These are phyloP conservation scores for Corapipo altera DNA, from an alignment of 2,113 vertebrate genomes.

Conservation along the genomic window DNA sequence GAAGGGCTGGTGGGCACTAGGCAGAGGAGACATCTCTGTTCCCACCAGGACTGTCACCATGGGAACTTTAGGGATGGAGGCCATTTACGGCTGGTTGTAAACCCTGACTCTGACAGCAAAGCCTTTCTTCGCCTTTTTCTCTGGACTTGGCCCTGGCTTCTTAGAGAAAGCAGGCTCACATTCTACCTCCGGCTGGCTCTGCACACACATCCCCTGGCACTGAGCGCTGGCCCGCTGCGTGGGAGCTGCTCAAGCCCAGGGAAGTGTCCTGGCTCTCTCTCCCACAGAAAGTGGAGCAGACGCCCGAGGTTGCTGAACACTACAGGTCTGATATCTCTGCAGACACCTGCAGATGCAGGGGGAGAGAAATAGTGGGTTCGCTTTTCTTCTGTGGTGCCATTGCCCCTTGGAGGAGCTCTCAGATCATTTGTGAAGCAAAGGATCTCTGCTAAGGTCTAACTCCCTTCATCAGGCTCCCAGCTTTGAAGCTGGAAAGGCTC, in stretches of 20 bases:
- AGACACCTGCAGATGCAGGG: not conserved
- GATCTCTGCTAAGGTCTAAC: not conserved
- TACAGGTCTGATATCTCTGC: not conserved
- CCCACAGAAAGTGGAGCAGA: not conserved
- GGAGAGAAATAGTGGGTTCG: not conserved
- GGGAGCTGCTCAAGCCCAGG: slow-evolving; percentile 9
- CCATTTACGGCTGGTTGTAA: slow-evolving; percentile 39
- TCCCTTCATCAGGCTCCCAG: not conserved
- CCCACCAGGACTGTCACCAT: slow-evolving; percentile 43
- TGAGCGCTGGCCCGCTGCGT: not conserved
- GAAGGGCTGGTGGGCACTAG: not conserved
- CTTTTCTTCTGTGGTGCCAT: fast-evolving
- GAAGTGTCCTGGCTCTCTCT: not conserved
- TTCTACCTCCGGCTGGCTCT: slow-evolving; percentile 52
- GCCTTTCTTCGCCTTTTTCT: slow-evolving; percentile 49
- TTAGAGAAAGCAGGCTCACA: not conserved
- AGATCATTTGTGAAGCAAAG: not conserved
- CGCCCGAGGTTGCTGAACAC: not conserved
- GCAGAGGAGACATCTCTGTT: slow-evolving; percentile 10
- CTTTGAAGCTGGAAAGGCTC: not conserved
- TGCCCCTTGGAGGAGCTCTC: slow-evolving; percentile 41
- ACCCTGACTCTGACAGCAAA: slow-evolving; percentile 52
- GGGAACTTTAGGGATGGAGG: slow-evolving; percentile 32
- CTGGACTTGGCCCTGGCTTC: slow-evolving; percentile 23
- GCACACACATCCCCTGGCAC: slow-evolving; percentile 52